phyloP scores from a whole-genome alignment of 2,113 vertebrate species.

The Campylorhamphus procurvoides region DNA sequence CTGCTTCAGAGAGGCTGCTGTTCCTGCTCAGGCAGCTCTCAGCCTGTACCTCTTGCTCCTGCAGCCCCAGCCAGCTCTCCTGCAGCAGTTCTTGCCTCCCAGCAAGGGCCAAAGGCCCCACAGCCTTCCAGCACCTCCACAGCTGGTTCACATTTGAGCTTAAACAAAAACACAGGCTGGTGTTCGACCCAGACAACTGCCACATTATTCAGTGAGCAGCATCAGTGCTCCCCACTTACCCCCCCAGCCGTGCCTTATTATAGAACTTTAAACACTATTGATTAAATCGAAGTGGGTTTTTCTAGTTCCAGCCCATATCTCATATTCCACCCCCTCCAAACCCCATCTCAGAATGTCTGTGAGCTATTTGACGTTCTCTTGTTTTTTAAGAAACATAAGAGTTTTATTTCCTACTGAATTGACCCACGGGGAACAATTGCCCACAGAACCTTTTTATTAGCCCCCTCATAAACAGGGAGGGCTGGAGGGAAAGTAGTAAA shows the following conservation, averaged over 20 bases:
- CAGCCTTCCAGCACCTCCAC: conserved; percentile 24
- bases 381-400: conserved; percentile 9
- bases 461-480: conserved; percentile 72
- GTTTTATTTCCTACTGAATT: conserved; percentile 69
- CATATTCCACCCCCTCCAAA: not conserved
- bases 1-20: not conserved
- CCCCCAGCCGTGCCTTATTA: not conserved
- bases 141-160: conserved; percentile 59
- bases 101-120: conserved; percentile 1
- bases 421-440: conserved; percentile 73
- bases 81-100: not conserved
- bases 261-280: not conserved
- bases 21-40: not conserved
- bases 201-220: conserved; percentile 43
- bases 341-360: not conserved
- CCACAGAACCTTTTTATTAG: conserved; percentile 77
- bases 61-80: not conserved
- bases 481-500: conserved; percentile 64
- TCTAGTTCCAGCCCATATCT: not conserved
- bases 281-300: not conserved
- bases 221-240: not conserved
- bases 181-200: conserved; percentile 32
- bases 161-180: conserved; percentile 30
- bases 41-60: not conserved
- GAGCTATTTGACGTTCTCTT: not conserved